These are phyloP conservation scores for Aulostomus chinensis DNA, from an alignment of 2,797 vertebrate genomes.

Conservation along the genomic window DNA sequence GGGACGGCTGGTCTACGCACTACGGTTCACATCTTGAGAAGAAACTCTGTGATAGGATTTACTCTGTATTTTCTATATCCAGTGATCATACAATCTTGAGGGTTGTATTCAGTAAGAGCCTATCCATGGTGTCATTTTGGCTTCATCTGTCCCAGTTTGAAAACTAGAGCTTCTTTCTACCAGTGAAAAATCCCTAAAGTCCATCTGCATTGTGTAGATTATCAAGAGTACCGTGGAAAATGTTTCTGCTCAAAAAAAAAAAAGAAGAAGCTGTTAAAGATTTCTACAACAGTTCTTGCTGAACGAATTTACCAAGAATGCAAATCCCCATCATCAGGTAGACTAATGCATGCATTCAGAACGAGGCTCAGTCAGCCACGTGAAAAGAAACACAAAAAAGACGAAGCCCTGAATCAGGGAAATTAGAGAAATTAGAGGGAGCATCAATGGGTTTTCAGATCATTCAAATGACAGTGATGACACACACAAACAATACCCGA, in stretches of 20 bases:
- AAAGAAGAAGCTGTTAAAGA: no score
- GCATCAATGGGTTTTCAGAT: background rate
- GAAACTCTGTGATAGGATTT: background rate
- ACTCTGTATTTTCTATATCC: no score
- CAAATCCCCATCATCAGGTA: background rate
- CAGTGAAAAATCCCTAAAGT: no score
- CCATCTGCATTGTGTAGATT: background rate
- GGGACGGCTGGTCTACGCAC: slow-evolving; percentile 13
- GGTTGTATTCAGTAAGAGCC: no score
- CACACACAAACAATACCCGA: slow-evolving; percentile 2
- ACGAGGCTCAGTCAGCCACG: background rate
- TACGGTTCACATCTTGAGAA: background rate
- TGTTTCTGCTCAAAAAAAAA: no score
- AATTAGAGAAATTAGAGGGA: background rate
- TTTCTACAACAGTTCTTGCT: no score
- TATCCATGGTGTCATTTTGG: no score
- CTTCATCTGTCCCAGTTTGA: no score
- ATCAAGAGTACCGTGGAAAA: background rate
- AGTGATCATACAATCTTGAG: no score
- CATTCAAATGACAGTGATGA: slow-evolving; percentile 13
- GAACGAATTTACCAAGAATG: no score
- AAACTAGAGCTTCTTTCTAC: no score
- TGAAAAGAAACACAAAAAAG: background rate
- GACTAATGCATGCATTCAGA: background rate
- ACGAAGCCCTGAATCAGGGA: background rate